Conservation (phyloP, 2,113 vertebrate genomes). For the Connochaetes taurinus region DNA sequence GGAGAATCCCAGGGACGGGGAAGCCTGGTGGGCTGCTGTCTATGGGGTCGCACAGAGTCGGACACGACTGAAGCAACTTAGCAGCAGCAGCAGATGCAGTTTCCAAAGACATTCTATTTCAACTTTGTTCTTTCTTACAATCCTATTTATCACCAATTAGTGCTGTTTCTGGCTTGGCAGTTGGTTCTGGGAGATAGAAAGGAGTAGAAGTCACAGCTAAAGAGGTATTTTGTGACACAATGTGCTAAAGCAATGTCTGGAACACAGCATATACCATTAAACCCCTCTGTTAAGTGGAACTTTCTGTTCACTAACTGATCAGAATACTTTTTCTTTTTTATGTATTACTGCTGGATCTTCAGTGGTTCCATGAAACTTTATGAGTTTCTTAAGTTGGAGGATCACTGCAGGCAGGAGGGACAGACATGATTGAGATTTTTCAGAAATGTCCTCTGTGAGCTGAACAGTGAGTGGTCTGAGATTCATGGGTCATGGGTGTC, state of each 20-base stretch:
- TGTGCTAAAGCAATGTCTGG: neutral
- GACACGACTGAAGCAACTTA: no score
- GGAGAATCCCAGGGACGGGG: no score
- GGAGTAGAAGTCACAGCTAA: neutral
- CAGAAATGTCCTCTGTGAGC: neutral
- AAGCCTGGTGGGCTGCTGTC: no score
- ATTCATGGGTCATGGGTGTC: neutral
- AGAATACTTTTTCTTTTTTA: neutral
- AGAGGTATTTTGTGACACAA: neutral
- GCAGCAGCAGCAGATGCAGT: neutral
- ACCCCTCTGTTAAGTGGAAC: neutral
- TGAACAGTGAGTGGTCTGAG: neutral
- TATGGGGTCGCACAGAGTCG: no score
- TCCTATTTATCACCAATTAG: neutral
- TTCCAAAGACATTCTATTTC: conserved; percentile 13
- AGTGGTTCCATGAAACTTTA: neutral
- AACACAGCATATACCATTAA: neutral
- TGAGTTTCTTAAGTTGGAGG: neutral
- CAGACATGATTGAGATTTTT: neutral
- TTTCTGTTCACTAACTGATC: neutral
- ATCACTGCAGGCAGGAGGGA: neutral
- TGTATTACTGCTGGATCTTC: neutral
- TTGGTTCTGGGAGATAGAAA: neutral
- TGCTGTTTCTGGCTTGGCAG: neutral
- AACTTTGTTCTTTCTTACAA: neutral